Base-by-base conservation (phyloP, 1,140 invertebrate genomes). In the Goniozus legneri region DNA sequence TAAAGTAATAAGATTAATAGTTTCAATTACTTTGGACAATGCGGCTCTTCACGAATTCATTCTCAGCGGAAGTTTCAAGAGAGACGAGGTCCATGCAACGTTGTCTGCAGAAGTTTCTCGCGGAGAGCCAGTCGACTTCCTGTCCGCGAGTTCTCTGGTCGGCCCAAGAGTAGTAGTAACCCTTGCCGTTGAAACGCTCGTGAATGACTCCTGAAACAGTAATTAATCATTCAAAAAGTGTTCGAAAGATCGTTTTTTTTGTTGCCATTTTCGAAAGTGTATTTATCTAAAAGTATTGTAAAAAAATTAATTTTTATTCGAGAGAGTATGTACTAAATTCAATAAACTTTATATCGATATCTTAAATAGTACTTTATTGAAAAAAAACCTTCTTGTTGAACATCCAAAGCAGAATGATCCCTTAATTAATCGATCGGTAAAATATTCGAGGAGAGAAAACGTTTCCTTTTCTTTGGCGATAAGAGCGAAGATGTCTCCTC, bases 21-120 rank as follows among this genome's bases (percentile, higher is more conserved):
- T 19, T 44, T 12, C 6, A 24, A 68, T 76, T 79, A 90, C 88
- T 80, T 65, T 84, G 79, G 14, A 85, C 82, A 41, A 92, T 82
- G 46, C 81, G 81, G 46, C 79, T 79, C 69, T 91, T 91, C 57
- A 92, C 83, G 78, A 86, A 89, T 64, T 89, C 86, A 56, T 91
- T 91, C 73, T 92, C 88, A 14, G 82, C 80, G 35, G 83, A 84
- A 41, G 87, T 89, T 72, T 91, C 88, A 55, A 91, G 69, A 3
- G 87, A 89, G 6, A 91, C 83, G 12, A 88, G 80, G 67, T 92
- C 89, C 89, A 92, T 92, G 71, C 89, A 92, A 18, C 88, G 79
- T 68, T 87, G 81, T 53, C 89, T 80, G 67, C 89, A 92, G 74
- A 82, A 91, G 69, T 91, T 91, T 56, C 89, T 80, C 2, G 81